Evolutionary conservation across 2,888 invertebrate genomes (phyloP).

Genomic region (Allacma fusca): DNA sequence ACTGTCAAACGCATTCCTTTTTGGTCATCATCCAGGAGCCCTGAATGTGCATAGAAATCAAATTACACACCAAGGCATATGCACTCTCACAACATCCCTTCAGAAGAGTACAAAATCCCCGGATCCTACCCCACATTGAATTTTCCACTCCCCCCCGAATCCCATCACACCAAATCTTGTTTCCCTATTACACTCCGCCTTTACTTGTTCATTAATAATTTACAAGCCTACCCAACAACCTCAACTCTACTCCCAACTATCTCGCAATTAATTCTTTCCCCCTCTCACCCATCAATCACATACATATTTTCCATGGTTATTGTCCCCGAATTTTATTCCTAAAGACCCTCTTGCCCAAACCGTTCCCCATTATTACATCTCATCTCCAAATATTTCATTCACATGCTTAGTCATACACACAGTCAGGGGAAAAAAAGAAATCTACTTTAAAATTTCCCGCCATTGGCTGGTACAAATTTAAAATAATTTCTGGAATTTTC

Average conservation of each 20-base stretch:
- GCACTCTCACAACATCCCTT: neutral
- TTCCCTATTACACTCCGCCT: neutral
- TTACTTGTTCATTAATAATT: neutral
- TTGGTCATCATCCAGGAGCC: conserved; percentile 19
- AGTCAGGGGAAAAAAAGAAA: too few relatives aligned
- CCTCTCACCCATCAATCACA: too few relatives aligned
- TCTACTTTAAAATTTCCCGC: too few relatives aligned
- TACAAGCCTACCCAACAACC: neutral
- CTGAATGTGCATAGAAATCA: conserved; percentile 8
- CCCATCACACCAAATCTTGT: neutral
- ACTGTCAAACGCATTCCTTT: conserved; percentile 36
- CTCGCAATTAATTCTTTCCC: conserved; percentile 7
- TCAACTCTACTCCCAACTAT: neutral
- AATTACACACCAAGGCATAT: neutral
- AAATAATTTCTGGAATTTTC: too few relatives aligned
- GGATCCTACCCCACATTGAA: neutral
- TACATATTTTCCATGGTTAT: too few relatives aligned
- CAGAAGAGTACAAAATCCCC: too few relatives aligned
- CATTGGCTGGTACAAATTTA: too few relatives aligned
- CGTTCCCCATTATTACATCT: too few relatives aligned
- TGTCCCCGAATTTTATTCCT: too few relatives aligned
- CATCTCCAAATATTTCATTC: too few relatives aligned
- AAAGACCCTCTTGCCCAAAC: too few relatives aligned
- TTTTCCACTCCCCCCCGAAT: neutral
- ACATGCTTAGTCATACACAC: too few relatives aligned